Evolutionary conservation across 2,888 invertebrate genomes (phyloP).

Genomic region (Meta bourneti): DNA sequence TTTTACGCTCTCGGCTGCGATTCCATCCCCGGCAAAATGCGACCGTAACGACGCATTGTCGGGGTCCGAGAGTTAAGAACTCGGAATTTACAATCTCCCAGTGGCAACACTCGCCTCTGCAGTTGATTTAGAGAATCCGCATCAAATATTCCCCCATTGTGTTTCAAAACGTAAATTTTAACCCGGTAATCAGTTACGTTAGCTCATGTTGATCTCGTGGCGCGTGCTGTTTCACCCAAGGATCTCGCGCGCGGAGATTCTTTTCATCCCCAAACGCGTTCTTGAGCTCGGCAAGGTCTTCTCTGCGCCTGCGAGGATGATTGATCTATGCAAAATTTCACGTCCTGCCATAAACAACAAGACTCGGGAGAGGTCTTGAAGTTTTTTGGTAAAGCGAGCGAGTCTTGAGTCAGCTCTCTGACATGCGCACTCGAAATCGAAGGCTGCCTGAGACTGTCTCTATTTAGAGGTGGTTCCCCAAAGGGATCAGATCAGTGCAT

Average conservation of each 20-base stretch:
- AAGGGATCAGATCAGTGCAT: no score
- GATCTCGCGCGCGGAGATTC: not conserved
- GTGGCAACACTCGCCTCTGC: conserved; percentile 5
- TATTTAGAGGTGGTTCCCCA: no score
- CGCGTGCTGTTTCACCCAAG: not conserved
- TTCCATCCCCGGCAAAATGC: no score
- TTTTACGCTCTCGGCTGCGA: no score
- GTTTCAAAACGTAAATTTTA: not conserved
- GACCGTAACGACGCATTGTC: conserved; percentile 42
- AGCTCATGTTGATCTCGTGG: not conserved
- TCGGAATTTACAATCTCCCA: conserved; percentile 27
- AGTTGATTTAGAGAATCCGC: not conserved
- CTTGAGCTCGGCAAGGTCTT: no score
- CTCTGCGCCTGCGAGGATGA: no score
- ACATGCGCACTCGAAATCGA: no score
- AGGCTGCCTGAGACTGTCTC: no score
- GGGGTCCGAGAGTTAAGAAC: conserved; percentile 9
- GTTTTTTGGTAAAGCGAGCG: no score
- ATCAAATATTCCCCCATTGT: not conserved
- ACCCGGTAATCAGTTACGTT: not conserved
- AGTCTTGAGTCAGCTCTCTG: no score
- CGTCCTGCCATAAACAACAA: not conserved
- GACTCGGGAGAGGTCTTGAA: no score
- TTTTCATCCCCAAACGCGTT: not conserved
- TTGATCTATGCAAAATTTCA: not conserved